phyloP scores from a whole-genome alignment of 2,888 invertebrate species.

The Dione vanillae region DNA sequence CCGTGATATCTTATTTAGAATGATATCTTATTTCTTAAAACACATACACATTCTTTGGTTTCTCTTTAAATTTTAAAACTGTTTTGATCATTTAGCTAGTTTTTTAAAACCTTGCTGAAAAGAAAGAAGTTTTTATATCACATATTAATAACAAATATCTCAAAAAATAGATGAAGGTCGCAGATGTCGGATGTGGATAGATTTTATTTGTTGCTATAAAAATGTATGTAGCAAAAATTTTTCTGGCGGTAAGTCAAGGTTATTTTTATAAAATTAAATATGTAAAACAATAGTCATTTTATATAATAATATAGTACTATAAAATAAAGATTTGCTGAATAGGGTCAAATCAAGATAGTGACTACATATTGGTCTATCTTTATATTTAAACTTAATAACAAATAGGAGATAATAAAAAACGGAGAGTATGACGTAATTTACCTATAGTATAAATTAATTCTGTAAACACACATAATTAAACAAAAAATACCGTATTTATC shows the following conservation, averaged over 20 bases:
- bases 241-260: neutral
- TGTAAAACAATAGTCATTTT: too few relatives aligned
- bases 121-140: constrained; percentile 12
- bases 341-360: too few relatives aligned
- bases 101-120: constrained; percentile 26
- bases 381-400: neutral
- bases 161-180: constrained; percentile 38
- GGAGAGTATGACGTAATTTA: too few relatives aligned
- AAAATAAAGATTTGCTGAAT: too few relatives aligned
- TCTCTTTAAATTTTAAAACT: neutral
- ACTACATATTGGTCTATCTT: too few relatives aligned
- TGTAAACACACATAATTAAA: neutral
- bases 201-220: constrained; percentile 4
- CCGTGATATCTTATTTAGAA: too few relatives aligned
- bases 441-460: neutral
- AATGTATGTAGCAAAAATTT: neutral
- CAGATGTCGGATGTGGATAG: constrained; percentile 28
- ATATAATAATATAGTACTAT: too few relatives aligned
- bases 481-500: neutral
- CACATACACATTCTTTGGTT: neutral
- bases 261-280: neutral
- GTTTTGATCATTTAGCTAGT: constrained; percentile 14
- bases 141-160: constrained; percentile 27
- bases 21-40: too few relatives aligned
- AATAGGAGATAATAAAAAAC: too few relatives aligned